These are phyloP conservation scores for Alloplasta piceator DNA, from an alignment of 2,888 invertebrate genomes.

Conservation along the genomic window DNA sequence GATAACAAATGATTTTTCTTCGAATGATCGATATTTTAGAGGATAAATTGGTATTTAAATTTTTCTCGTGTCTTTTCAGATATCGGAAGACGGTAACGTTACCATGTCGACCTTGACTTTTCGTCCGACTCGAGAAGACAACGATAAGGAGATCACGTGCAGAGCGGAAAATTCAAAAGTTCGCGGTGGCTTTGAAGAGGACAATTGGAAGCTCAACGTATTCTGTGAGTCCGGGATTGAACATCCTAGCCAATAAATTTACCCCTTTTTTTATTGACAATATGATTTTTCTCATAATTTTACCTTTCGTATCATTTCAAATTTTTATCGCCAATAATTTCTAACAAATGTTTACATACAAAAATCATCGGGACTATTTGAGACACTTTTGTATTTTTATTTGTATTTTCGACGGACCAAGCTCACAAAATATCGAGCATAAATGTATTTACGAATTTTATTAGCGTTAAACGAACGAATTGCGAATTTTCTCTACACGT, in stretches of 20 bases:
- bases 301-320: slow-evolving; percentile 1
- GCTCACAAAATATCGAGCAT: no score
- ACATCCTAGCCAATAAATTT: background rate
- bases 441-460: no score
- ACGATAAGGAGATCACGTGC: slow-evolving; percentile 91
- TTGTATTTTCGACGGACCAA: no score
- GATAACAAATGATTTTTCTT: background rate
- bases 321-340: slow-evolving; percentile 7
- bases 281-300: background rate
- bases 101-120: slow-evolving; percentile 91
- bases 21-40: background rate
- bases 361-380: background rate
- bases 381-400: no score
- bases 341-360: background rate
- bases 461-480: no score
- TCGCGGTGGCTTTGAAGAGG: slow-evolving; percentile 89
- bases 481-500: no score
- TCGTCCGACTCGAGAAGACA: slow-evolving; percentile 90
- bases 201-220: slow-evolving; percentile 92
- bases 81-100: slow-evolving; percentile 91
- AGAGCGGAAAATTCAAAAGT: slow-evolving; percentile 91
- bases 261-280: background rate
- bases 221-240: slow-evolving; percentile 88
- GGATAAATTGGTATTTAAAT: background rate
- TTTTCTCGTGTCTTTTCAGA: slow-evolving; percentile 84